phyloP scores from a whole-genome alignment of 1,140 invertebrate species.

The Proales similis region DNA sequence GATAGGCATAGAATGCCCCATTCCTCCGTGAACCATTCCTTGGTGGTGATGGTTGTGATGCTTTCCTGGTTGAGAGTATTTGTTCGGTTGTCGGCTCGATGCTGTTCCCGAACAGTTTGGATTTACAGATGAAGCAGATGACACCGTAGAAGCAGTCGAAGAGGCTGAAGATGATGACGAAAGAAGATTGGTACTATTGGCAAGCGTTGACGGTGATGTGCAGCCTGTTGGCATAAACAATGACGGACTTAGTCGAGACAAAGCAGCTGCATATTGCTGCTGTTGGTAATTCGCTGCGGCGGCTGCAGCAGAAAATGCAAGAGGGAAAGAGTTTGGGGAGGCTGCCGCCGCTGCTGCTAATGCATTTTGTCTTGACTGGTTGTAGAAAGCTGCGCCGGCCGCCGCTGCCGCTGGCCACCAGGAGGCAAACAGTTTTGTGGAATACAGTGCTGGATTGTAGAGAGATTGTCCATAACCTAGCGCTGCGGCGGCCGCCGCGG shows the following conservation, averaged over 20 bases:
- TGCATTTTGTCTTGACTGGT: neutral
- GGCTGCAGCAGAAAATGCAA: neutral
- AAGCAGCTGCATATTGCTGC: slow-evolving; percentile 28
- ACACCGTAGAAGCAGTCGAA: no score
- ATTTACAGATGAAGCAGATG: no score
- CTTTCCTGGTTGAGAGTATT: neutral
- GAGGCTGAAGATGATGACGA: no score
- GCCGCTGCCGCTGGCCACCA: slow-evolving; percentile 30
- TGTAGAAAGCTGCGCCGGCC: slow-evolving; percentile 20
- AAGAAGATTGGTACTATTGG: no score
- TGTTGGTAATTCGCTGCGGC: slow-evolving; percentile 19
- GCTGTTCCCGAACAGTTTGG: no score
- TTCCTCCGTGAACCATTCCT: no score
- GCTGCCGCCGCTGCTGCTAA: neutral
- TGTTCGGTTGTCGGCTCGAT: slow-evolving; percentile 9
- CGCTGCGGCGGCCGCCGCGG: neutral
- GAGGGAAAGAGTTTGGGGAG: neutral
- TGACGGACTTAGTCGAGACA: slow-evolving; percentile 13
- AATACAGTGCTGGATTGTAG: slow-evolving; percentile 20
- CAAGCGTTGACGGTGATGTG: no score
- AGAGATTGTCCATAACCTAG: slow-evolving; percentile 16
- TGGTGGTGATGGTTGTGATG: neutral
- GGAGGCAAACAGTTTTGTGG: slow-evolving; percentile 17
- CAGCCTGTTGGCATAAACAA: no score
- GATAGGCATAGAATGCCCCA: no score